Conservation (phyloP, 2,797 vertebrate genomes). For the Pseudomugil tenellus region DNA sequence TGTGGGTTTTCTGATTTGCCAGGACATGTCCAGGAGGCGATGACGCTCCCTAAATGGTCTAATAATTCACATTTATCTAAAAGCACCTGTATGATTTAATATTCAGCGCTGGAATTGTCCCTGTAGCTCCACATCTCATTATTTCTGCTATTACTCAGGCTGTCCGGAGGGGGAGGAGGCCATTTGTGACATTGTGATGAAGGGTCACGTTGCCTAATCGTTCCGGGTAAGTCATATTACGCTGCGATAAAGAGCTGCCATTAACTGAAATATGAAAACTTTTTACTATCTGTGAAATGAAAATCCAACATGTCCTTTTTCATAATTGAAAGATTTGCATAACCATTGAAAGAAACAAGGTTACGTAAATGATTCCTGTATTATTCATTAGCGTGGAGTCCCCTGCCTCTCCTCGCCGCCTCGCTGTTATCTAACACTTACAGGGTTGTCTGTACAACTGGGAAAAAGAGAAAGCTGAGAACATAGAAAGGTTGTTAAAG, state of each 20-base stretch:
- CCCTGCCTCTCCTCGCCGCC: neutral
- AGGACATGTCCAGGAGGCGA: constrained; percentile 2
- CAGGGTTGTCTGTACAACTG: constrained; percentile 16
- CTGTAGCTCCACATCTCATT: constrained; percentile 2
- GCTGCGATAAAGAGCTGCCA: constrained; percentile 4
- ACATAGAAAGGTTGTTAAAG: constrained; percentile 29
- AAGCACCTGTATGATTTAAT: constrained; percentile 39
- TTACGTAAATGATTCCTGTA: constrained; percentile 25
- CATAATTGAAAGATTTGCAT: constrained; percentile 49
- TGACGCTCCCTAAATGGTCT: constrained; percentile 22
- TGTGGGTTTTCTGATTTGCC: constrained; percentile 18
- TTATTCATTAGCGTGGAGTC: constrained; percentile 20
- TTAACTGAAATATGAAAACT: constrained; percentile 20
- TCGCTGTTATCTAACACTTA: constrained; percentile 9
- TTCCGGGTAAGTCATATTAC: constrained; percentile 22
- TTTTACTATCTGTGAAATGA: constrained; percentile 14
- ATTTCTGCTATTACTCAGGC: constrained; percentile 23
- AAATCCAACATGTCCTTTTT: constrained; percentile 20
- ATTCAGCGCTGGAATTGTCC: constrained; percentile 12
- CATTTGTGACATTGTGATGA: constrained; percentile 8
- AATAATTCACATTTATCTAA: constrained; percentile 34
- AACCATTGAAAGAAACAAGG: constrained; percentile 36
- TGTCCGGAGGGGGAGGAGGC: constrained; percentile 8
- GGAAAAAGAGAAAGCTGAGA: constrained; percentile 8
- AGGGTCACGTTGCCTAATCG: constrained; percentile 27